A percentile compares a stretch with the other conserved stretches of the same genome.
Conservation (phyloP, 2,888 invertebrate species). For the Dasypogon diadema region DNA sequence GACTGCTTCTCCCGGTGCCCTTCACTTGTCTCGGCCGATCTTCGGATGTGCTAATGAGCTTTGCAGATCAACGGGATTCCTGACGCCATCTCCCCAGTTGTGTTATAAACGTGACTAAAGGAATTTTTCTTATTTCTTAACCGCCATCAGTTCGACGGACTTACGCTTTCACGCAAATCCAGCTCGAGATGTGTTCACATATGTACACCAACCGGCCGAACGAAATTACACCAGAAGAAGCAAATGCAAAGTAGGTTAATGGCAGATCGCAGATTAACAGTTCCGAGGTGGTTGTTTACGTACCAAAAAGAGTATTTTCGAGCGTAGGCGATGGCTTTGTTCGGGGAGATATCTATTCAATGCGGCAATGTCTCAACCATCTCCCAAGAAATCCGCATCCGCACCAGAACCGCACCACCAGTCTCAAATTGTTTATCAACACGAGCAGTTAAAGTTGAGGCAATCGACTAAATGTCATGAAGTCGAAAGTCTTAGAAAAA, state of each 20-base stretch:
- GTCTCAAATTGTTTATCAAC: slow-evolving; percentile 20
- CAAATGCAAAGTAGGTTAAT: slow-evolving; percentile 25
- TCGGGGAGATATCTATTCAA: too few relatives aligned
- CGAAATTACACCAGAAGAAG: slow-evolving; percentile 36
- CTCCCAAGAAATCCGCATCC: too few relatives aligned
- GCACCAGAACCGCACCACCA: too few relatives aligned
- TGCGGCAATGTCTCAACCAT: too few relatives aligned
- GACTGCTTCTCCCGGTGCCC: neutral
- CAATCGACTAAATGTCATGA: slow-evolving; percentile 8
- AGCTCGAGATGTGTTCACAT: slow-evolving; percentile 1
- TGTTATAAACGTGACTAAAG: slow-evolving; percentile 29
- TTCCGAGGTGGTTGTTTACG: slow-evolving; percentile 11
- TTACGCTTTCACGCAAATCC: slow-evolving; percentile 12
- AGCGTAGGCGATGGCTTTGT: too few relatives aligned
- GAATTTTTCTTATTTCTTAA: slow-evolving; percentile 14
- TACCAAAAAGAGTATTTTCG: neutral
- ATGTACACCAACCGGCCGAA: slow-evolving; percentile 2
- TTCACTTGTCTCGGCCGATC: neutral
- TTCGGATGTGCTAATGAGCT: slow-evolving; percentile 16
- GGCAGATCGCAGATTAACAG: slow-evolving; percentile 12
- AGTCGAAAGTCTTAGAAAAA: slow-evolving; percentile 19
- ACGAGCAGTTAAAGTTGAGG: neutral
- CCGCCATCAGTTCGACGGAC: neutral
- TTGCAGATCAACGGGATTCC: slow-evolving; percentile 28
- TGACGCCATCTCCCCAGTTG: slow-evolving; percentile 22